A percentile compares a stretch with the other conserved stretches of the same genome.
Conservation (phyloP, 2,797 vertebrate species). For the Anguilla marmorata region DNA sequence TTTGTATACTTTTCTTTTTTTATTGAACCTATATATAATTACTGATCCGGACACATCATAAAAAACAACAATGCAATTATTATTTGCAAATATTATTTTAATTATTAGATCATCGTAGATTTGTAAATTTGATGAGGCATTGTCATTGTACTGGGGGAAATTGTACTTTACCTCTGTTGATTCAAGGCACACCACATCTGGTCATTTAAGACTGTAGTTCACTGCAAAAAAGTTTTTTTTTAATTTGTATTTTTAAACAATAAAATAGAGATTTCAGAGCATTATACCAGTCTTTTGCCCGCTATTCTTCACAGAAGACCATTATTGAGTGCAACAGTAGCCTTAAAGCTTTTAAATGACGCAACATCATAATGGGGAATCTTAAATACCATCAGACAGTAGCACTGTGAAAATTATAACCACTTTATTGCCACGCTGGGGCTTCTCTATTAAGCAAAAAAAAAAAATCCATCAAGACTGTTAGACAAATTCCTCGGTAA, state of each 20-base stretch:
- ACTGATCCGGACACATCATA: not conserved
- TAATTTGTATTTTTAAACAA: not conserved
- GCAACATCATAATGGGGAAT: not conserved
- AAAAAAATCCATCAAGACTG: not conserved
- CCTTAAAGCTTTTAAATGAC: not conserved
- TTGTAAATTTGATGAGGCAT: not conserved
- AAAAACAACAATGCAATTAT: not conserved
- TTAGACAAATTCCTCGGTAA: not conserved
- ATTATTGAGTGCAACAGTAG: not conserved
- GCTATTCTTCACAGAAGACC: not conserved
- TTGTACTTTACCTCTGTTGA: not conserved
- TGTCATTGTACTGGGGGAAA: not conserved
- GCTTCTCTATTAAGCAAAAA: constrained; percentile 4
- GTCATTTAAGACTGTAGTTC: not conserved
- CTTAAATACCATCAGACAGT: not conserved
- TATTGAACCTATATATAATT: not conserved
- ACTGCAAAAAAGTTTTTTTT: not conserved
- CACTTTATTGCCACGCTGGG: not conserved
- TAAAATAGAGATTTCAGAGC: not conserved
- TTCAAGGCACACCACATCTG: not conserved
- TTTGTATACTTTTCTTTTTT: not conserved
- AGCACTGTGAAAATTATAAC: not conserved
- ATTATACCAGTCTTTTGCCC: not conserved
- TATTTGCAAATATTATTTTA: not conserved
- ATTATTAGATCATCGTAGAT: not conserved